phyloP scores from a whole-genome alignment of 92 coral and sea anemone species.

The Muricea muricata region DNA sequence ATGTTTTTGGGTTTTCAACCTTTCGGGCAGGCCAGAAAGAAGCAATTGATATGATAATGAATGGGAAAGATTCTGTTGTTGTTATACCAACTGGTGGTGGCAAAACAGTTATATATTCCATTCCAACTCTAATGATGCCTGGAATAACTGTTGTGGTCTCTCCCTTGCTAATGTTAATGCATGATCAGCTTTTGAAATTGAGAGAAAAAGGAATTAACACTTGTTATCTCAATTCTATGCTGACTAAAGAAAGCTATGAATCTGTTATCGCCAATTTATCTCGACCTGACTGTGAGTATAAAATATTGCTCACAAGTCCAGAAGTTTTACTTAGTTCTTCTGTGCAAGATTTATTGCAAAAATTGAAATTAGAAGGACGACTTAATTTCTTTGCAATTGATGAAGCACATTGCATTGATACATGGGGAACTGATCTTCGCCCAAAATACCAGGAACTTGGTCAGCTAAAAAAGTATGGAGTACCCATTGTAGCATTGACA shows the following conservation, averaged over 20 bases:
- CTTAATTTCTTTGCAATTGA: constrained; percentile 39
- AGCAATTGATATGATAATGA: constrained; percentile 1
- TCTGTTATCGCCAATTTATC: constrained; percentile 1
- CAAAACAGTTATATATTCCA: constrained; percentile 2
- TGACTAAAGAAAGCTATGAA: constrained; percentile 11
- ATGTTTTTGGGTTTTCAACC: too few species aligned
- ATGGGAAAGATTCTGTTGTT: constrained; percentile 4
- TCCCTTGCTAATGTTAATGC: constrained; percentile 19
- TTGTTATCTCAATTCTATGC: constrained; percentile 10
- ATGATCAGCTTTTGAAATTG: constrained; percentile 9
- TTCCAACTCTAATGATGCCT: constrained; percentile 11
- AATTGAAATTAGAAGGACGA: constrained; percentile 26
- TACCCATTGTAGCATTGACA: constrained; percentile 21
- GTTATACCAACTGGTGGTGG: constrained; percentile 31
- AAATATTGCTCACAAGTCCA: constrained; percentile 9
- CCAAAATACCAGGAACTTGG: constrained; percentile 46
- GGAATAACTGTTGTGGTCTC: constrained; percentile 29
- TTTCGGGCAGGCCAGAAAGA: constrained; percentile 19
- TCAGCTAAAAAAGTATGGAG: constrained; percentile 15
- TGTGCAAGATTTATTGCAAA: neutral
- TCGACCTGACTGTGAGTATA: constrained; percentile 16
- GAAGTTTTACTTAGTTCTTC: constrained; percentile 7
- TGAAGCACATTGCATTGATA: constrained; percentile 37
- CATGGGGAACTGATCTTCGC: constrained; percentile 41
- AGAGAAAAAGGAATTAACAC: constrained; percentile 33